Evolutionary conservation across 2,113 vertebrate genomes (phyloP).

Genomic region (Genyomyrus donnyi): DNA sequence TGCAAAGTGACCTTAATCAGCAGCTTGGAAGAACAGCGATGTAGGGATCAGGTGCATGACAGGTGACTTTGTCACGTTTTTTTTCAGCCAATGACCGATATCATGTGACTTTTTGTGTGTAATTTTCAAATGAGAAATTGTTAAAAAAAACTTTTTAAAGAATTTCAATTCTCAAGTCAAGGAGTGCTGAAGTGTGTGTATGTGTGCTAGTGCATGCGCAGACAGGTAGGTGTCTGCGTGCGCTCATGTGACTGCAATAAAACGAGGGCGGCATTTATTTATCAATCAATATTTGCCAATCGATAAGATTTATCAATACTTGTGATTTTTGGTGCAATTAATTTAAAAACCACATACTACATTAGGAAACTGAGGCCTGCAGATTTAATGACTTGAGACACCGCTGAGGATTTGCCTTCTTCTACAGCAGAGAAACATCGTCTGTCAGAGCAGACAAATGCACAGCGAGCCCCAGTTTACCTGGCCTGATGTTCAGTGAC

Average conservation of each 20-base stretch:
- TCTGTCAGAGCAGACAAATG: background rate
- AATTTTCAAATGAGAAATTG: background rate
- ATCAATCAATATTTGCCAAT: background rate
- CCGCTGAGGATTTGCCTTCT: background rate
- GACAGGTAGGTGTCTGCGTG: background rate
- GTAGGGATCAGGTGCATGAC: background rate
- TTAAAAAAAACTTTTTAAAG: background rate
- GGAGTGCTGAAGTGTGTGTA: background rate
- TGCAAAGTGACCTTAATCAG: slow-evolving; percentile 1
- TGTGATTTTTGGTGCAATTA: background rate
- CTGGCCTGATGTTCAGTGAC: background rate
- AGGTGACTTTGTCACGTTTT: background rate
- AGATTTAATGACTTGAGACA: background rate
- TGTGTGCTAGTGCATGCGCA: background rate
- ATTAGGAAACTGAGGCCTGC: background rate
- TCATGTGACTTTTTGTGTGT: background rate
- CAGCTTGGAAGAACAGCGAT: background rate
- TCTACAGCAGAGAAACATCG: background rate
- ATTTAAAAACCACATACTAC: background rate
- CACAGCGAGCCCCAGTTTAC: background rate
- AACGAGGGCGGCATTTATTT: background rate
- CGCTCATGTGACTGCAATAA: background rate
- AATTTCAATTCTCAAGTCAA: background rate
- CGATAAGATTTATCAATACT: background rate
- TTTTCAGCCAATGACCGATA: background rate